Conservation (phyloP, 2,113 vertebrate species). For the Clupea harengus region DNA sequence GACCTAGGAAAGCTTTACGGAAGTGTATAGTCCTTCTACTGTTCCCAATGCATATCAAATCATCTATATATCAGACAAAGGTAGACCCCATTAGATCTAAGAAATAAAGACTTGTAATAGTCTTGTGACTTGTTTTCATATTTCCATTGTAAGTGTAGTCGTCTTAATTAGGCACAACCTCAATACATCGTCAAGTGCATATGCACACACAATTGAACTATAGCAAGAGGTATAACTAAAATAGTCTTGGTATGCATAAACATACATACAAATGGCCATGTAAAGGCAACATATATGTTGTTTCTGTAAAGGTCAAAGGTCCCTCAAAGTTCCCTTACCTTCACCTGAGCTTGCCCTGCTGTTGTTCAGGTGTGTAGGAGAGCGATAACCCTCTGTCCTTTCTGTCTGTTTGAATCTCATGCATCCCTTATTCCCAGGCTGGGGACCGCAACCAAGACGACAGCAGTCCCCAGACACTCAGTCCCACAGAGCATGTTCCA, state of each 20-base stretch:
- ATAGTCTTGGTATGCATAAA: too few relatives aligned
- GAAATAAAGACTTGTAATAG: too few relatives aligned
- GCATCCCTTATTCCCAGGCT: conserved; percentile 36
- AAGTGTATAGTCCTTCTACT: too few relatives aligned
- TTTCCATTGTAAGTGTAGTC: not conserved
- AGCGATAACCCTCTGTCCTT: not conserved
- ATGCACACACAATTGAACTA: not conserved
- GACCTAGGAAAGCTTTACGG: too few relatives aligned
- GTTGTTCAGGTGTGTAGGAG: conserved; percentile 20
- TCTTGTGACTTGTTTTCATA: too few relatives aligned
- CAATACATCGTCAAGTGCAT: not conserved
- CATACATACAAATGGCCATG: not conserved
- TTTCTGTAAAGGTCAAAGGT: not conserved
- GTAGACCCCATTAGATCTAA: too few relatives aligned
- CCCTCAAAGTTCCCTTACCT: not conserved
- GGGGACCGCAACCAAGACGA: conserved; percentile 69
- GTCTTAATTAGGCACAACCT: not conserved
- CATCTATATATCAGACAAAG: too few relatives aligned
- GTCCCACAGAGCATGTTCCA: not conserved
- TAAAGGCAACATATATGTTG: not conserved
- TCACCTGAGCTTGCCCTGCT: not conserved
- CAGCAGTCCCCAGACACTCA: conserved; percentile 54
- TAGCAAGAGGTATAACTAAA: too few relatives aligned
- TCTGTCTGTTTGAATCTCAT: conserved; percentile 35
- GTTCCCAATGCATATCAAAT: too few relatives aligned